These are phyloP conservation scores for Nibea coibor DNA, from an alignment of 2,113 vertebrate species.

Conservation along the genomic window DNA sequence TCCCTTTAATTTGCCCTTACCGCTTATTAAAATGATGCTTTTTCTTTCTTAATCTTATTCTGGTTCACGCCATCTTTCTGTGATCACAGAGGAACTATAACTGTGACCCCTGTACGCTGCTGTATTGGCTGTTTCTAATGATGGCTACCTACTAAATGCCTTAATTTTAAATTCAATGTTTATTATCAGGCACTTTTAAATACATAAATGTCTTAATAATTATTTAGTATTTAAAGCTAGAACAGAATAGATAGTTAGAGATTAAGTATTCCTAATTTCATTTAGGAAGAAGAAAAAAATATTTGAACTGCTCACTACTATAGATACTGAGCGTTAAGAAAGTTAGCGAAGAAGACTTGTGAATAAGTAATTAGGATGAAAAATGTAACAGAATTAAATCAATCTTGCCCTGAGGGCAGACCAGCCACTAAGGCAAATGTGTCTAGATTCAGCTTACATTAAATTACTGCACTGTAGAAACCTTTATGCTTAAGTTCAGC, in stretches of 20 bases:
- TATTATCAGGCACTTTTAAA: background rate
- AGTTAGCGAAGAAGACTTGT: background rate
- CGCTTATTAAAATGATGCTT: background rate
- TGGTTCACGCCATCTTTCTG: background rate
- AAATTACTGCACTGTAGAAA: background rate
- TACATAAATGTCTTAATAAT: background rate
- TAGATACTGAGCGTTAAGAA: background rate
- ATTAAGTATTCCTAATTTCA: background rate
- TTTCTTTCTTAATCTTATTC: background rate
- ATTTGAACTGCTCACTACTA: background rate
- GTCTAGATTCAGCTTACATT: background rate
- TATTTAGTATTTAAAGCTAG: background rate
- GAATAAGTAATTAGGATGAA: background rate
- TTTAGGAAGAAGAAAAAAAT: conserved; percentile 7
- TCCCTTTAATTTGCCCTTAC: background rate
- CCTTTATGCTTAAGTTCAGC: background rate
- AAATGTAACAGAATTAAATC: conserved; percentile 16
- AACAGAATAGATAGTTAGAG: background rate
- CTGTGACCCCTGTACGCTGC: background rate
- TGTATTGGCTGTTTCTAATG: background rate
- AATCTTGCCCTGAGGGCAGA: background rate
- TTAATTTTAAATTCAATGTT: background rate
- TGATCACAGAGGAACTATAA: background rate
- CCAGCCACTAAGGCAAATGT: conserved; percentile 20
- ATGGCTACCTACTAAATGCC: background rate